Base-by-base conservation (phyloP, 1,140 invertebrate species). In the Heliconius melpomene region DNA sequence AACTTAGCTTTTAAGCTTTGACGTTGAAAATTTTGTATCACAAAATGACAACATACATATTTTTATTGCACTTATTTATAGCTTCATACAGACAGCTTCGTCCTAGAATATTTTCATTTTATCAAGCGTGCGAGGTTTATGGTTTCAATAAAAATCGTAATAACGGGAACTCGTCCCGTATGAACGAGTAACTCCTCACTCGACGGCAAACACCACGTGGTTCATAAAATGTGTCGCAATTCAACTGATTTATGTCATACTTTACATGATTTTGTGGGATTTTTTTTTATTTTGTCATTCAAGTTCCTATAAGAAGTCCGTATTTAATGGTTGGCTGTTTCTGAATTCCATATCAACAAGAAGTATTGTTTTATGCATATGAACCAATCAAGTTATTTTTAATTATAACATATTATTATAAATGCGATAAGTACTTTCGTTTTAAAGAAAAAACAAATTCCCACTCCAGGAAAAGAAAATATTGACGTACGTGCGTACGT, bases 131-230 rank as follows among this genome's bases (percentile, higher is more conserved):
- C 66, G 38, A 50, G 46, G 40, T 77, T 77, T 77, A 77, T 72
- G 76, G 76, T 54, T 72, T 72, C 76, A 77, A 77, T 77, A 77
- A 77, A 77, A 77, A 72, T 77, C 20, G 76, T 77, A 77, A 72
- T 77, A 77, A 77, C 76, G 29, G 76, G 26, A 77, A 71, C 36
- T 57, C 20, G 50, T 77, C 26, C 75, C 75, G 36, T 75, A 57
- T 60, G 60, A 16, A 32, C 32, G 32, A 32, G 32, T 32, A 66
- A 26, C 60, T 66, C 54, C 46, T 11, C n/a, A 75, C 23, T 46
- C 5, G 38, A 36, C 36, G 38, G 13, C 52, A 11, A 76, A 70
- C 40, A 76, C 60, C 36, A 70, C 32, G 60, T 70, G 57, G 38
- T 70, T 29, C 36, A 50, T 77, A 77, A 77, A 77, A 77, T 70